Evolutionary conservation across 2,113 vertebrate species (phyloP).

Genomic region (Tapirus terrestris): DNA sequence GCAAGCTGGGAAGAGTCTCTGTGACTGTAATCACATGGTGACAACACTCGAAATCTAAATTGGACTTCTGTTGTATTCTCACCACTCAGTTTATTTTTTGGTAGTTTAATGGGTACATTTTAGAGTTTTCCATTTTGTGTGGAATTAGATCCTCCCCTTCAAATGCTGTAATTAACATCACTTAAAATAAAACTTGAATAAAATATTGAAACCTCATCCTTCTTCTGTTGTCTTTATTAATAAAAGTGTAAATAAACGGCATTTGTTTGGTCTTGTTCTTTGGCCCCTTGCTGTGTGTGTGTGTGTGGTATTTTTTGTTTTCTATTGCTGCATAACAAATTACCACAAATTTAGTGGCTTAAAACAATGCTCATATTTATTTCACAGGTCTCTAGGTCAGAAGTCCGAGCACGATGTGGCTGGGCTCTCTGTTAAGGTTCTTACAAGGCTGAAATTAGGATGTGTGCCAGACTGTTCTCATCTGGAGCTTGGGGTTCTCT

Average conservation of each 20-base stretch:
- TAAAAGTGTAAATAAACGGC: neutral
- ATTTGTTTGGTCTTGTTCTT: neutral
- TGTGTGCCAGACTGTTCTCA: neutral
- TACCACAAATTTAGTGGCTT: neutral
- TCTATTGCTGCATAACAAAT: neutral
- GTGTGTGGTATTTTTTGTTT: neutral
- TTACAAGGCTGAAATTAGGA: neutral
- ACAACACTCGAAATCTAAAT: constrained; percentile 80
- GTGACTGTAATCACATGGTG: constrained; percentile 80
- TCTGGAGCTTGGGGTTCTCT: neutral
- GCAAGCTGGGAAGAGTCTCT: constrained; percentile 79
- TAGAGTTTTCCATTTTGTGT: constrained; percentile 91
- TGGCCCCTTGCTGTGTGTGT: neutral
- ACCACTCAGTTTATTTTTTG: constrained; percentile 84
- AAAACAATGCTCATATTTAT: neutral
- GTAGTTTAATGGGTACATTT: constrained; percentile 87
- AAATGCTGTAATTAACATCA: constrained; percentile 90
- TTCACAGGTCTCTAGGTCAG: neutral
- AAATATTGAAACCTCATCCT: constrained; percentile 85
- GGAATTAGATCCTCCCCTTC: constrained; percentile 86
- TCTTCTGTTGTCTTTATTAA: constrained; percentile 68
- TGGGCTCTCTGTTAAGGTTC: neutral
- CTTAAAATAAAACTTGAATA: constrained; percentile 89
- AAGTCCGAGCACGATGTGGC: neutral
- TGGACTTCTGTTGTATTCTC: constrained; percentile 80